Conservation (phyloP, 1,140 invertebrate species). For the Pseudomyrmex concolor region DNA sequence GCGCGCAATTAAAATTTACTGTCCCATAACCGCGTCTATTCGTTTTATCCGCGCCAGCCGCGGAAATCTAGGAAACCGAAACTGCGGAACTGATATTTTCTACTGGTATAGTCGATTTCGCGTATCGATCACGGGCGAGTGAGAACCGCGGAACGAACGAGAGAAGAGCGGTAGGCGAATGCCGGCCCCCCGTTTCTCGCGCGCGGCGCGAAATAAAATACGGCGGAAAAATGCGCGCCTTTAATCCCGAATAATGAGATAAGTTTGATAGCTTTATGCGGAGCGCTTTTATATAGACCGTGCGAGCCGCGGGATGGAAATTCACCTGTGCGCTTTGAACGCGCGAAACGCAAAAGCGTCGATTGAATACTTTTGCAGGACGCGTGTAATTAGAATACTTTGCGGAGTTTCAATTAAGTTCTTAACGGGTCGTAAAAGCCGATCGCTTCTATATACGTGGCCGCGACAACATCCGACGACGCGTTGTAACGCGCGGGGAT, state of each 20-base stretch:
- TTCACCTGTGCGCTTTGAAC: background rate
- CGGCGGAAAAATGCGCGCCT: background rate
- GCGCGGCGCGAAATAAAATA: conserved; percentile 16
- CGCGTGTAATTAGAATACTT: conserved; percentile 38
- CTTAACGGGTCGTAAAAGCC: conserved; percentile 30
- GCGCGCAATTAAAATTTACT: conserved; percentile 77
- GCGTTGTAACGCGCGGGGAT: too few relatives aligned
- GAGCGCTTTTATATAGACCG: background rate
- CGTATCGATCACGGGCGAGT: conserved; percentile 39
- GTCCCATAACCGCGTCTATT: conserved; percentile 71
- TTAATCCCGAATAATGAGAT: conserved; percentile 12
- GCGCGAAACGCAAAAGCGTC: conserved; percentile 1
- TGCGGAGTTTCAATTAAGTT: conserved; percentile 39
- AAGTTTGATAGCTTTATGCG: conserved; percentile 15
- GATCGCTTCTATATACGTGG: background rate
- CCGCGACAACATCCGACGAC: background rate
- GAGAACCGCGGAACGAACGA: background rate
- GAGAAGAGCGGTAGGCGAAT: too few relatives aligned
- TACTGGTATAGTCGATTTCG: conserved; percentile 18
- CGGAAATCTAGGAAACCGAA: conserved; percentile 35
- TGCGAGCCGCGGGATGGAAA: background rate
- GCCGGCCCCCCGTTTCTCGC: too few relatives aligned
- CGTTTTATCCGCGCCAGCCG: conserved; percentile 45
- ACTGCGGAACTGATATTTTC: conserved; percentile 48
- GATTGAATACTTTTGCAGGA: background rate